Conservation (phyloP, 2,888 invertebrate species). For the Cerastoderma edule region DNA sequence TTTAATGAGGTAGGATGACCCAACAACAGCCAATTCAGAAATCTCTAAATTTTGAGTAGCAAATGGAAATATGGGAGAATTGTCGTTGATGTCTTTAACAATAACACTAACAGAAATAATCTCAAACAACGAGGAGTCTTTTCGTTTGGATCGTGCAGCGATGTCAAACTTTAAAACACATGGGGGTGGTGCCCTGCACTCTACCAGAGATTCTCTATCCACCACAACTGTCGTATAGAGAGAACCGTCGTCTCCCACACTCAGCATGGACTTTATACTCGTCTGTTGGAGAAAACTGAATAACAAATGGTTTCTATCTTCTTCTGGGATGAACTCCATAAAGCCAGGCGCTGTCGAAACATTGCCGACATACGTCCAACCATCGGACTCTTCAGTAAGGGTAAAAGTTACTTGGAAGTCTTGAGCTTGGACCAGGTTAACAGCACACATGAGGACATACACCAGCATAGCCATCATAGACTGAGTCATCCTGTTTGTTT, state of each 20-base stretch:
- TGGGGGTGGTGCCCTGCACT: constrained; percentile 53
- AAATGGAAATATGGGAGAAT: constrained; percentile 68
- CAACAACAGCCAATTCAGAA: constrained; percentile 65
- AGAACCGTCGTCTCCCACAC: constrained; percentile 57
- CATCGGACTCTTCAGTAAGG: constrained; percentile 34
- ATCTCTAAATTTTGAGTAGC: constrained; percentile 62
- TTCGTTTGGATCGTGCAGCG: constrained; percentile 60
- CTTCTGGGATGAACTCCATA: constrained; percentile 40
- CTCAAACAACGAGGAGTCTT: constrained; percentile 59
- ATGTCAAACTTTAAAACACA: constrained; percentile 71
- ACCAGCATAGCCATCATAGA: constrained; percentile 5
- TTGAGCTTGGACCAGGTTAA: constrained; percentile 28
- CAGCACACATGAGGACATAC: constrained; percentile 22
- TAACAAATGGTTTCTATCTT: constrained; percentile 40
- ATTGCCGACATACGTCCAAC: constrained; percentile 54
- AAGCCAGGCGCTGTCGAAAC: constrained; percentile 54
- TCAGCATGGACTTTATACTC: constrained; percentile 56
- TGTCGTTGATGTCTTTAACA: constrained; percentile 73
- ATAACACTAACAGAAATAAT: constrained; percentile 68
- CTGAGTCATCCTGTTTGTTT: neutral
- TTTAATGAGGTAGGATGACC: constrained; percentile 57
- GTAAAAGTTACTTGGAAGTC: constrained; percentile 50
- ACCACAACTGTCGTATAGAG: constrained; percentile 60
- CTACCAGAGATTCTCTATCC: constrained; percentile 58
- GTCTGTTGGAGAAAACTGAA: constrained; percentile 58